Conservation (phyloP, 1,140 invertebrate genomes). For the Agrilus planipennis region DNA sequence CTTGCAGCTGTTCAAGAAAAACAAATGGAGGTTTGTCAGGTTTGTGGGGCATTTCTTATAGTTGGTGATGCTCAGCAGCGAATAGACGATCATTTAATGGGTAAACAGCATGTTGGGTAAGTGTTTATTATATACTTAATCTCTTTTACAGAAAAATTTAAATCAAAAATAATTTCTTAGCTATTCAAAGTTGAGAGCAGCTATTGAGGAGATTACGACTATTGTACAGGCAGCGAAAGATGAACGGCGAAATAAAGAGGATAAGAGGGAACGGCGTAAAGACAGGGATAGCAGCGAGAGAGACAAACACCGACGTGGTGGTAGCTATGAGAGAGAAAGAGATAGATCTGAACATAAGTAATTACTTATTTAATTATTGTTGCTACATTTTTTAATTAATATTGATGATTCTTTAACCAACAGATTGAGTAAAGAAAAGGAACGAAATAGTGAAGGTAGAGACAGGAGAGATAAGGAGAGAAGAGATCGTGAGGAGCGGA, state of each 20-base stretch:
- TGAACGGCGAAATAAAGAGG: constrained; percentile 15
- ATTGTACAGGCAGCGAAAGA: constrained; percentile 23
- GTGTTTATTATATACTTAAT: constrained; percentile 22
- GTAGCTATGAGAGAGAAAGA: constrained; percentile 1
- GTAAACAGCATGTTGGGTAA: constrained; percentile 94
- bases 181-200: constrained; percentile 49
- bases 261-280: constrained; percentile 14
- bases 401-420: constrained; percentile 4
- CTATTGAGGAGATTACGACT: constrained; percentile 47
- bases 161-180: constrained; percentile 20
- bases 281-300: constrained; percentile 10
- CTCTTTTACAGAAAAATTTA: constrained; percentile 4
- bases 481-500: constrained; percentile 13
- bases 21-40: constrained; percentile 98
- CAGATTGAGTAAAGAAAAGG: constrained; percentile 44
- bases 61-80: constrained; percentile 96
- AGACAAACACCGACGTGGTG: constrained; percentile 8
- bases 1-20: constrained; percentile 81
- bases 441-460: constrained; percentile 38
- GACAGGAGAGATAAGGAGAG: constrained; percentile 36
- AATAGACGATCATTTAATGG: constrained; percentile 95
- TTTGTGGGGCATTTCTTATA: constrained; percentile 96
- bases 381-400: not conserved
- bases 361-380: not conserved
- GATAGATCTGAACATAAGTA: constrained; percentile 15